These are phyloP conservation scores for Rattus rattus DNA, from an alignment of 2,113 vertebrate species.

Conservation along the genomic window DNA sequence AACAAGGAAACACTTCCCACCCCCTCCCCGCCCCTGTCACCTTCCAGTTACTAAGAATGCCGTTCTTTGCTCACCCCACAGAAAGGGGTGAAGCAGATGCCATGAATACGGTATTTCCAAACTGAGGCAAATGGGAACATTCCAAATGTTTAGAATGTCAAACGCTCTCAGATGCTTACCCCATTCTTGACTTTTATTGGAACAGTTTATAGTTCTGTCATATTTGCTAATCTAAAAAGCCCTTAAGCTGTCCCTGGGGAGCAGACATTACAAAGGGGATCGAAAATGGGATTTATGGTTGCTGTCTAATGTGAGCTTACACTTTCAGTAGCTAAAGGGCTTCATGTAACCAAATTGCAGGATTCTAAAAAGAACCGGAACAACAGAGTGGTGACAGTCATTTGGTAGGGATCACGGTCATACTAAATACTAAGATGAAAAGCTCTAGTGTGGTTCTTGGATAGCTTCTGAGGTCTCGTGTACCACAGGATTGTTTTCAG, in stretches of 20 bases:
- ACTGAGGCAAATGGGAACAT: slow-evolving; percentile 61
- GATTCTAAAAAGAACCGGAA: not conserved
- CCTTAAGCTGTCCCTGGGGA: not conserved
- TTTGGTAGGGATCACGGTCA: not conserved
- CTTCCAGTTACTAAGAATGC: slow-evolving; percentile 67
- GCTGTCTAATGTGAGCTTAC: not conserved
- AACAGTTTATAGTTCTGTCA: not conserved
- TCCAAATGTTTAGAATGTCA: slow-evolving; percentile 68
- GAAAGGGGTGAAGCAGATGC: slow-evolving; percentile 54
- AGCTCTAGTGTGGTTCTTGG: not conserved
- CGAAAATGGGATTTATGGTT: not conserved
- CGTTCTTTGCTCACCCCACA: slow-evolving; percentile 58
- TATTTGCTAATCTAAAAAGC: not conserved
- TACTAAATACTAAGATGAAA: not conserved
- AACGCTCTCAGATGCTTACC: not conserved
- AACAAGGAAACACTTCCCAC: slow-evolving; percentile 59
- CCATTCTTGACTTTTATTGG: not conserved
- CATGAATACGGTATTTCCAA: slow-evolving; percentile 53
- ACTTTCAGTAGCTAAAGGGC: not conserved
- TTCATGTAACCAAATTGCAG: not conserved
- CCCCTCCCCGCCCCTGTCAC: slow-evolving; percentile 50
- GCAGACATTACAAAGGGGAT: not conserved
- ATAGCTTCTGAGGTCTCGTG: not conserved
- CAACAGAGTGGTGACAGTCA: not conserved
- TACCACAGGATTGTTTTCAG: not conserved